A percentile compares a stretch with the other conserved stretches of the same genome.
Conservation (phyloP, 2,113 vertebrate species). For the Dicerorhinus sumatrensis region DNA sequence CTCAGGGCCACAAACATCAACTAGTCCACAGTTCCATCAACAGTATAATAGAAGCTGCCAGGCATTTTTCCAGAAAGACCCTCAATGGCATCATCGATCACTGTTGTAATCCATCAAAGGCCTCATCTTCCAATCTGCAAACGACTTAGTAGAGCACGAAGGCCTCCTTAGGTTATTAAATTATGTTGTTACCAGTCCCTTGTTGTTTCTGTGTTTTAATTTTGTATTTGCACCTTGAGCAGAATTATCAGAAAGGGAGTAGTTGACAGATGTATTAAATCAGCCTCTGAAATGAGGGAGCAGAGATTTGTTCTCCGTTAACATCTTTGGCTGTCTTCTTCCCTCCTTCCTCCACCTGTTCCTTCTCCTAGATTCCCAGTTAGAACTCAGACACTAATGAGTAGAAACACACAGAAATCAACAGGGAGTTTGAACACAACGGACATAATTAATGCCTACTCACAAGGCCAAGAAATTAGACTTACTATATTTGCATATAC, state of each 20-base stretch:
- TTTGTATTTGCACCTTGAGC: slow-evolving; percentile 49
- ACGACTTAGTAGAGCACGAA: slow-evolving; percentile 26
- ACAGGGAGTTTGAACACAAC: neutral
- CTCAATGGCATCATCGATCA: neutral
- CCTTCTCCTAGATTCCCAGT: neutral
- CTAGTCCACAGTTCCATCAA: neutral
- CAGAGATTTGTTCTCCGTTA: neutral
- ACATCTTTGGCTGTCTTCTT: neutral
- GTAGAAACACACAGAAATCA: neutral
- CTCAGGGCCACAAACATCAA: neutral
- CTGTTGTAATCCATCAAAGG: slow-evolving; percentile 13
- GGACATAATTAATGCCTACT: neutral
- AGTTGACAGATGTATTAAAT: neutral
- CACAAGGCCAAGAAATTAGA: neutral
- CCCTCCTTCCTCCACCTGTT: neutral
- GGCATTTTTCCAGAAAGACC: slow-evolving; percentile 24
- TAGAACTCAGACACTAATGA: neutral
- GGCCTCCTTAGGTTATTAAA: slow-evolving; percentile 47
- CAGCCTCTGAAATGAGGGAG: neutral
- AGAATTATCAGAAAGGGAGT: slow-evolving; percentile 39
- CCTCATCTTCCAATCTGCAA: slow-evolving; percentile 23
- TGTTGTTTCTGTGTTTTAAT: slow-evolving; percentile 58
- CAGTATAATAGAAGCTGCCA: neutral
- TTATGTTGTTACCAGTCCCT: slow-evolving; percentile 16
- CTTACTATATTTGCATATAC: neutral